Evolutionary conservation across 2,888 invertebrate species (phyloP).

Genomic region (Meliscaeva auricollis): DNA sequence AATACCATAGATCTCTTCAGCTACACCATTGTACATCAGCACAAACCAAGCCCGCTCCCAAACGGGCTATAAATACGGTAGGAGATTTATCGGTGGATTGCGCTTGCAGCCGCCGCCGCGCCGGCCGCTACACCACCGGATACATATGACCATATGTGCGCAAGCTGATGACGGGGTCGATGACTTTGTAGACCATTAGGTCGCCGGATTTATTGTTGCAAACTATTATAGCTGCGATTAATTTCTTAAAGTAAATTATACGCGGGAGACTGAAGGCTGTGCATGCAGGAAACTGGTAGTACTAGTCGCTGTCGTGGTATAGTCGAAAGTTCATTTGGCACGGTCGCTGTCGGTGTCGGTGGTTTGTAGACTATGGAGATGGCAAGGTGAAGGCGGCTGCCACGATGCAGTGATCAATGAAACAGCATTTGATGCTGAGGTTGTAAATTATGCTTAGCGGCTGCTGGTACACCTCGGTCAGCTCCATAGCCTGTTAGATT

Average conservation of each 20-base stretch:
- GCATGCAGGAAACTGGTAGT: constrained; percentile 27
- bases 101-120: constrained; percentile 11
- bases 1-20: constrained; percentile 30
- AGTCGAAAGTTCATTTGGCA: constrained; percentile 31
- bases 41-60: constrained; percentile 18
- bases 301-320: not conserved
- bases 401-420: constrained; percentile 54
- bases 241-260: constrained; percentile 61
- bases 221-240: constrained; percentile 58
- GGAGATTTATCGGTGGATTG: constrained; percentile 64
- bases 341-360: not conserved
- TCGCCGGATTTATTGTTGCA: constrained; percentile 62
- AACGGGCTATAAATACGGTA: constrained; percentile 59
- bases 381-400: no score
- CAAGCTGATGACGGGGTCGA: constrained; percentile 56
- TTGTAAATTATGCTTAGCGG: not conserved
- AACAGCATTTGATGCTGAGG: constrained; percentile 42
- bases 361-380: not conserved
- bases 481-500: constrained; percentile 11
- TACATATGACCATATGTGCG: constrained; percentile 64
- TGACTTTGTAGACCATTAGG: constrained; percentile 71
- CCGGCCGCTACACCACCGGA: constrained; percentile 45
- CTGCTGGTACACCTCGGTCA: not conserved
- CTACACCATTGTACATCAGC: not conserved
- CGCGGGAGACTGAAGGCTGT: constrained; percentile 38